A percentile compares a stretch with the other conserved stretches of the same genome.
These are phyloP conservation scores for Chloropsis hardwickii DNA, from an alignment of 2,113 vertebrate species.

Conservation along the genomic window DNA sequence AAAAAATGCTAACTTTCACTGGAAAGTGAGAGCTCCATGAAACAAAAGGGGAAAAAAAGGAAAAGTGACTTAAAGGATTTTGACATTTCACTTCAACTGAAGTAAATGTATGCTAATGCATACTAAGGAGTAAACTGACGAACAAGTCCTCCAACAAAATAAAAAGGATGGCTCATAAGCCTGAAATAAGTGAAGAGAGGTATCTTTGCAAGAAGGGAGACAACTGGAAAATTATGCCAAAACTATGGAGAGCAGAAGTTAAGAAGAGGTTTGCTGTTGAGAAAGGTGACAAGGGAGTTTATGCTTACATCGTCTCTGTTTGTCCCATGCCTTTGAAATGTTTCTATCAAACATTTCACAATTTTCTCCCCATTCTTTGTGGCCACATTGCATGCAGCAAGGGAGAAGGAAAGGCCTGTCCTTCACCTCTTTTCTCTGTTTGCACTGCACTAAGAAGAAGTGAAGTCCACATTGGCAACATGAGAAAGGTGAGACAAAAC, in stretches of 20 bases:
- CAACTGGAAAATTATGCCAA: background rate
- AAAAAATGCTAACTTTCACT: background rate
- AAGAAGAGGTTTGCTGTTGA: background rate
- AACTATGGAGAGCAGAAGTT: background rate
- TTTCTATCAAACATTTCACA: background rate
- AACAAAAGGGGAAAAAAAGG: background rate
- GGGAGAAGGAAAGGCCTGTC: background rate
- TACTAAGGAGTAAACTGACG: background rate
- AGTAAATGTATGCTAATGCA: background rate
- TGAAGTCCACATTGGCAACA: background rate
- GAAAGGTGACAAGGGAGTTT: background rate
- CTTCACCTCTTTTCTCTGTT: background rate
- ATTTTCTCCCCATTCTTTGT: background rate
- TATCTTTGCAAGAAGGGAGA: background rate
- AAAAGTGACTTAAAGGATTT: background rate
- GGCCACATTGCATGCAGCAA: background rate
- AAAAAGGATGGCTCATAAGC: background rate
- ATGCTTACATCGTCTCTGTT: background rate
- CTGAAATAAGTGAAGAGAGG: background rate
- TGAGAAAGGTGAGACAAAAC: background rate
- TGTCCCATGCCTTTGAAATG: background rate
- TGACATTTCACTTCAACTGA: background rate
- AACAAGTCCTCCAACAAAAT: fast-evolving
- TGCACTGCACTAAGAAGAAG: background rate
- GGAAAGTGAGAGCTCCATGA: background rate